Base-by-base conservation (phyloP, 2,113 vertebrate genomes). In the Pterocles orientalis region DNA sequence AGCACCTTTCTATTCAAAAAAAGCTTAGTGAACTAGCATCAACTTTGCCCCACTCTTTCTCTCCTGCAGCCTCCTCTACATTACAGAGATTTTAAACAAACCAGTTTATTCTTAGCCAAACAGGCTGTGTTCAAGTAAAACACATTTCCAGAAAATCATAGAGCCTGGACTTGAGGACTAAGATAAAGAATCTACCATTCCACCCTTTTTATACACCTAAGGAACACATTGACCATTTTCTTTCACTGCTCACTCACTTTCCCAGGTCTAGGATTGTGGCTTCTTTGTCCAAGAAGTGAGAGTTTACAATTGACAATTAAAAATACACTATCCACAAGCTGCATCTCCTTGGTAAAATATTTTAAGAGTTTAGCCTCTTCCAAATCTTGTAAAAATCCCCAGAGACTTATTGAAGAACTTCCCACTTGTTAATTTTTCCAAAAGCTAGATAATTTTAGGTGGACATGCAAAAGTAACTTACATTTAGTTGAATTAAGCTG, bases 401-500 rank as follows among this genome's bases (percentile, higher is more conserved):
- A 28, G 56, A 39, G 11, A 50, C 1, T 39, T 53, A 54, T 9
- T 79, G 39, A 77, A 61, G 34, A 64, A 50, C 83, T 57, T 41
- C 24, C n/a, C 24, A 69, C 21, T 72, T 57, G 7, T 23, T 33
- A 51, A 68, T 57, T 90, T 75, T 41, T 57, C 60, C 41, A 78
- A 77, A 73, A 85, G 12, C 9, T n/a, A 21, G 11, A 14, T 39
- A 53, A 70, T 47, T 88, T 45, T 18, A 18, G n/a, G 14, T 28
- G 18, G 39, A 88, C 56, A 82, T 29, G 83, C 3, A 53, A 60
- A 93, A 84, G 31, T 61, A 65, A 98, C 98, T 97, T 97, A 99
- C 99, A 98, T 97, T 98, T 98, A 81, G 92, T 98, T 86, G 98
- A 95, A 92, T 97, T 97, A 76, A 97, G 88, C 1, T 98, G 98